Evolutionary conservation across 2,797 vertebrate genomes (phyloP).

Genomic region (Zalophus californianus): DNA sequence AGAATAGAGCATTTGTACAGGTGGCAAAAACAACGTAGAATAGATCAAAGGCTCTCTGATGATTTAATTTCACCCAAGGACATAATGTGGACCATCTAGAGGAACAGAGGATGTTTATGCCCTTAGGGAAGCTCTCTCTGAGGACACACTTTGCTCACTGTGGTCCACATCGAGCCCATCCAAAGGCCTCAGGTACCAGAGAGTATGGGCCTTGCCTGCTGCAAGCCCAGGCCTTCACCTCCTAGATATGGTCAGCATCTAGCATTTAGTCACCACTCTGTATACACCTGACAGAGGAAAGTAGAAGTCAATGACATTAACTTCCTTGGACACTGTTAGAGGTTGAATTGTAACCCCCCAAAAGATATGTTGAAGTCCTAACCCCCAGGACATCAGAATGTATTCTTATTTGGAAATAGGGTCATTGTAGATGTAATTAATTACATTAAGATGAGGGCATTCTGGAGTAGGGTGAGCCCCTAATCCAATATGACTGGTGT

Average conservation of each 20-base stretch:
- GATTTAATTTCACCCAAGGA: neutral
- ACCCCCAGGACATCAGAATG: neutral
- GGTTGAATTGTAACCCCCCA: neutral
- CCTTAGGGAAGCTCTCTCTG: neutral
- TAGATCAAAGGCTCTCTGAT: neutral
- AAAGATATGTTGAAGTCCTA: neutral
- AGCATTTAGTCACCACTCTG: neutral
- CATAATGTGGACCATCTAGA: neutral
- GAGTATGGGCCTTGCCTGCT: neutral
- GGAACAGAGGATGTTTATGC: neutral
- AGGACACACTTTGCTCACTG: neutral
- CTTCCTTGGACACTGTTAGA: neutral
- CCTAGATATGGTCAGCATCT: neutral
- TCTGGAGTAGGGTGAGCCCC: neutral
- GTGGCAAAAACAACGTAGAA: neutral
- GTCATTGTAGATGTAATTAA: neutral
- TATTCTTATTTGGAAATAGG: neutral
- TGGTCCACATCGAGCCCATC: neutral
- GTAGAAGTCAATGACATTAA: neutral
- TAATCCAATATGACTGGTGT: neutral
- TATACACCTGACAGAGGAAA: neutral
- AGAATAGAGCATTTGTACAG: neutral
- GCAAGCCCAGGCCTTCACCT: neutral
- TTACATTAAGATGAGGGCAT: neutral
- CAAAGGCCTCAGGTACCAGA: neutral